Evolutionary conservation across 2,797 vertebrate species (phyloP), one percentile per base, ranked within the genome.

Genomic region (Pipistrellus pygmaeus): DNA sequence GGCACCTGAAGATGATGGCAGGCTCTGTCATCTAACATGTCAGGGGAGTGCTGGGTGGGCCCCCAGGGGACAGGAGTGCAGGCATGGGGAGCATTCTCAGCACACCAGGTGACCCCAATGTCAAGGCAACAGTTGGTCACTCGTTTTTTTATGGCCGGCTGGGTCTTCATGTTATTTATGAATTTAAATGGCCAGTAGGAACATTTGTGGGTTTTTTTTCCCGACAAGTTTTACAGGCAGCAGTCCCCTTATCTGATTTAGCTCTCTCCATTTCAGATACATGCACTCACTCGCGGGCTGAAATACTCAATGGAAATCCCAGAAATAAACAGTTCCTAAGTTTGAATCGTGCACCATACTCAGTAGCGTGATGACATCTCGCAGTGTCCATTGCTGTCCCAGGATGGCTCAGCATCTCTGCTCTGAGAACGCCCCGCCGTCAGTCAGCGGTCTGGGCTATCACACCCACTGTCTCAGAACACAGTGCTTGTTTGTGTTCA

Each of bases 191-290:
- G 2, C 69, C 25, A 18, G 27, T 55, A 73, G 69, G 18, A 25
- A 64, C 5, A 21, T 85, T 87, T 84, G 30, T 46, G 72, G 77
- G 72, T 64, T 81, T 81, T 46, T 69, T 85, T 82, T 94, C 86
- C 62, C 82, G 51, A 77, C 73, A 60, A 83, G 41, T 77, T 75
- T 7, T 80, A 51, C 3, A 3, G 23, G 10, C 15, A 41, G 35
- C 7, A 27, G 55, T 15, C 9, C 35, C 35, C 55, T 20, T 20
- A 30, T 60, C 55, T 60, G 38, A 25, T 41, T 60, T 80, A 8
- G 55, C 23, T 60, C 35, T 18, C 35, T 14, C 23, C 10, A 3
- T 30, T 38, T 38, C 8, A 80, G 77, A 5, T 62, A 30, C 60
- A 27, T 62, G 60, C 27, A 62, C 60, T 62, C 60, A 62, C 14